phyloP scores from a whole-genome alignment of 2,797 vertebrate genomes.

The Darevskia mixta region DNA sequence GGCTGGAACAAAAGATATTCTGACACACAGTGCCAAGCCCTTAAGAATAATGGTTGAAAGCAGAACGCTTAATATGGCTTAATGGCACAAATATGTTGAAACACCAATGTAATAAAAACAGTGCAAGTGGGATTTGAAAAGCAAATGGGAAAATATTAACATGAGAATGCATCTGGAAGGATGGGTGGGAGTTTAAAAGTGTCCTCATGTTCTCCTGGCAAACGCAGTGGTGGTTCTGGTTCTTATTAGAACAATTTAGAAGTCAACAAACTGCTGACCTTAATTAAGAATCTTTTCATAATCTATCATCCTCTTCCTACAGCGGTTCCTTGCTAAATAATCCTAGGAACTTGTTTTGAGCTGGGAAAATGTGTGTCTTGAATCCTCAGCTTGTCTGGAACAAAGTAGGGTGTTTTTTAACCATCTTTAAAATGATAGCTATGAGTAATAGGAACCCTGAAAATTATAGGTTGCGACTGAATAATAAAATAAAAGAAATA shows the following conservation, averaged over 20 bases:
- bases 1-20: not conserved
- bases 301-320: constrained; percentile 40
- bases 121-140: constrained; percentile 53
- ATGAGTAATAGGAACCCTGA: not conserved
- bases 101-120: constrained; percentile 48
- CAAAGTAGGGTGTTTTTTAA: not conserved
- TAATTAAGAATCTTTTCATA: constrained; percentile 61
- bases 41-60: constrained; percentile 25
- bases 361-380: constrained; percentile 9
- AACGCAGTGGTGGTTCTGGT: constrained; percentile 56
- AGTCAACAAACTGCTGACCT: constrained; percentile 62
- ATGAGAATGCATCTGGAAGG: constrained; percentile 53
- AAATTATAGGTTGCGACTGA: not conserved
- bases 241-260: constrained; percentile 64
- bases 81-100: constrained; percentile 43
- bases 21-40: constrained; percentile 15
- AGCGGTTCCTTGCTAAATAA: constrained; percentile 30
- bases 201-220: constrained; percentile 61
- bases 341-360: constrained; percentile 24
- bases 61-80: constrained; percentile 11
- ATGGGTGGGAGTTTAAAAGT: constrained; percentile 51
- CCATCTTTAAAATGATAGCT: not conserved
- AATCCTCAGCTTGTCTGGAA: not conserved
- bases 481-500: not conserved
- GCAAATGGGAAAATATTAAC: constrained; percentile 58